These are phyloP conservation scores for Drosophila neotestacea DNA, from an alignment of 2,888 invertebrate genomes.

Conservation along the genomic window DNA sequence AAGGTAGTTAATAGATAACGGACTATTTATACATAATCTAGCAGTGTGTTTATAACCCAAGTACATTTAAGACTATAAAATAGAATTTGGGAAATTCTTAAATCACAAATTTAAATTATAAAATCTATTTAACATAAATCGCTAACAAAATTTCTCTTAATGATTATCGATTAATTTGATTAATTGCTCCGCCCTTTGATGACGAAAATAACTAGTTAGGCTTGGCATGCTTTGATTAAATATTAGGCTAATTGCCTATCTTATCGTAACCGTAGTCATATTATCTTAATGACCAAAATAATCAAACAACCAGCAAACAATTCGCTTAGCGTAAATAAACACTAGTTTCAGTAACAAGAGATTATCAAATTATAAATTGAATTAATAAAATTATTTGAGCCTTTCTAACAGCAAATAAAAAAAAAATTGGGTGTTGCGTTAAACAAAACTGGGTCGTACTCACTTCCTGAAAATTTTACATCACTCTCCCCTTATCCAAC, in stretches of 20 bases:
- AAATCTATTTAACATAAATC: not conserved
- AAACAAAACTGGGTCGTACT: constrained; percentile 18
- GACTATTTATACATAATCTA: constrained; percentile 8
- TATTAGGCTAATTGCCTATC: constrained; percentile 27
- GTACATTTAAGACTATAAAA: not conserved
- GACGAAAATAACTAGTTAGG: constrained; percentile 11
- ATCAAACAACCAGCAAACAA: not conserved
- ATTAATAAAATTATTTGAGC: not conserved
- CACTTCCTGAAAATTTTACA: not conserved
- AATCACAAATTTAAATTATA: too few species aligned
- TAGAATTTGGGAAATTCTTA: not conserved
- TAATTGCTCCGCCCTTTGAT: not conserved
- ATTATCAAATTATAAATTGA: not conserved
- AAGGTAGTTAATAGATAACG: constrained; percentile 19
- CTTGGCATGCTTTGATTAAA: not conserved
- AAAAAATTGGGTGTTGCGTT: not conserved
- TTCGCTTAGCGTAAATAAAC: constrained; percentile 8
- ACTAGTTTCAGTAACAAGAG: not conserved
- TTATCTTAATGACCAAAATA: constrained; percentile 6
- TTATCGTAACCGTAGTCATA: constrained; percentile 23
- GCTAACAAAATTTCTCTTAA: not conserved
- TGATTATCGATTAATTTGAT: constrained; percentile 21
- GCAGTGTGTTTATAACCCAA: not conserved
- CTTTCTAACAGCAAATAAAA: not conserved
- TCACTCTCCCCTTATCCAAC: not conserved